Evolutionary conservation across 1,140 invertebrate genomes (phyloP).

Genomic region (Philotrypesis tridentata): DNA sequence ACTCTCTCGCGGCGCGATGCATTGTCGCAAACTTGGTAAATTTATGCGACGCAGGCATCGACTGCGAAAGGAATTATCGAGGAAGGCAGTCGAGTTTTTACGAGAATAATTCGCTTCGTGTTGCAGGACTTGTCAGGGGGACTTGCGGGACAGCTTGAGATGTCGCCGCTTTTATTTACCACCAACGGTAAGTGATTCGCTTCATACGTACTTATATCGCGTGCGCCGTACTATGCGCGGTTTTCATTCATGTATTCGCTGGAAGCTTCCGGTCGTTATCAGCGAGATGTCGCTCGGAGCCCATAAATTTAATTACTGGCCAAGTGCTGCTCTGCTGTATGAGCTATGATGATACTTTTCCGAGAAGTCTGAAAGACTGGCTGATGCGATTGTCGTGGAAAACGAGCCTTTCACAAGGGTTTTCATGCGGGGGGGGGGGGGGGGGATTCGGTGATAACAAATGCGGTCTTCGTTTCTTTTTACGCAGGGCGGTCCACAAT

Average conservation of each 20-base stretch:
- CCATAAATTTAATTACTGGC: constrained; percentile 24
- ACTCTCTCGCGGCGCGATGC: background rate
- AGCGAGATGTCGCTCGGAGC: constrained; percentile 30
- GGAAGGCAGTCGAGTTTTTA: background rate
- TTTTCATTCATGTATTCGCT: background rate
- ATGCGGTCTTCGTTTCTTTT: no score
- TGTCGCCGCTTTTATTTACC: constrained; percentile 22
- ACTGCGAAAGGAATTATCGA: background rate
- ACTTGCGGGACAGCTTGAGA: background rate
- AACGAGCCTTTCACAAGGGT: no score
- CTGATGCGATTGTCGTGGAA: no score
- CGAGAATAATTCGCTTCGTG: background rate
- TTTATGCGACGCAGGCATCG: background rate
- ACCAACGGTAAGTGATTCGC: constrained; percentile 23
- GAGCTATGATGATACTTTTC: no score
- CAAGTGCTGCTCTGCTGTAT: no score
- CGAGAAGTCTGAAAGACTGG: no score
- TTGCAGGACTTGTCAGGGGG: background rate
- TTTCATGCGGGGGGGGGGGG: no score
- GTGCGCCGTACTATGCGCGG: background rate
- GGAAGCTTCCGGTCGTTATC: background rate
- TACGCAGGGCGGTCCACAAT: no score
- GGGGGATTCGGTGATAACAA: no score
- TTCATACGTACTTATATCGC: background rate
- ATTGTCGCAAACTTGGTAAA: background rate